Conservation (phyloP, 2,113 vertebrate genomes). For the Forbesichthys agassizii region DNA sequence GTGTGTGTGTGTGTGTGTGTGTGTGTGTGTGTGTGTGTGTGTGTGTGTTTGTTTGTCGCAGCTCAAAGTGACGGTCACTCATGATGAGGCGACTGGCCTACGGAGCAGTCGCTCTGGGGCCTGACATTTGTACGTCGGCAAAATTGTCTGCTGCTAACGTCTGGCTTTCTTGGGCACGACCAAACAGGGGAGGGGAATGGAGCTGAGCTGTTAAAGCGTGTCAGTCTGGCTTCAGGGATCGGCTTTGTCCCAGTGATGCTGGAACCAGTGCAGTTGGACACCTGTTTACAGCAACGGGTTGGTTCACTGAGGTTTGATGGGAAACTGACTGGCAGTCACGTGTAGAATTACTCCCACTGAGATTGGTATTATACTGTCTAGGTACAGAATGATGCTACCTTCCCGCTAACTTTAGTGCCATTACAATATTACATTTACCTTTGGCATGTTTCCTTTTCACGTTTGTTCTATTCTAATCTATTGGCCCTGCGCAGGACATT, state of each 20-base stretch:
- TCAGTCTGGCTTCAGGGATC: conserved; percentile 26
- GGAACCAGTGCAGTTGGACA: conserved; percentile 2
- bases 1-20: neutral
- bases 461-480: too few species aligned
- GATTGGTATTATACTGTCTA: too few species aligned
- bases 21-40: neutral
- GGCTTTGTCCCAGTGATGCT: conserved; percentile 28
- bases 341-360: too few species aligned
- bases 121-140: neutral
- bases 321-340: too few species aligned
- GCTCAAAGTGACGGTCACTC: neutral
- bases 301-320: neutral
- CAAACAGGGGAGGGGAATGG: neutral
- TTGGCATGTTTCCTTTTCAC: too few species aligned
- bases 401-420: too few species aligned
- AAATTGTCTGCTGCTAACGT: conserved; percentile 8
- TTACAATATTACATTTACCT: too few species aligned
- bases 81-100: neutral
- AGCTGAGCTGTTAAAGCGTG: conserved; percentile 14
- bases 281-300: neutral
- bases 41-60: neutral
- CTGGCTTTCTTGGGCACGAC: conserved; percentile 9
- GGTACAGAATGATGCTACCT: too few species aligned
- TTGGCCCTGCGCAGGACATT: too few species aligned
- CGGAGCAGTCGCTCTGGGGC: neutral